Percentiles rank a stretch among this genome's conserved stretches.
Evolutionary conservation across 2,888 invertebrate genomes (phyloP).

Genomic region (Ptilodon capucinus): DNA sequence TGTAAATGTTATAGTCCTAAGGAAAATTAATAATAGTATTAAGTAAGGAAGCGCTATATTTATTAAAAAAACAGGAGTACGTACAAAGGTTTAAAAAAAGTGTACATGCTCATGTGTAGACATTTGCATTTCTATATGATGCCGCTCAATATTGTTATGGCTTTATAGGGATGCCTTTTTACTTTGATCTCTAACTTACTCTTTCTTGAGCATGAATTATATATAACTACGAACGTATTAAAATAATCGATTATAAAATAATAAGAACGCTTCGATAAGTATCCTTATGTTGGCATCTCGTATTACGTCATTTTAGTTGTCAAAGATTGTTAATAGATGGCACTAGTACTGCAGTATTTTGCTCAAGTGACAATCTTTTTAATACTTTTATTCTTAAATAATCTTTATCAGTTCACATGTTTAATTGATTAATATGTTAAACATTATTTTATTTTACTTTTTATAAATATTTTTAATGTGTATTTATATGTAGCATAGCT

Average conservation of each 20-base stretch:
- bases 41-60: too few species aligned
- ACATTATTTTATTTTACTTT: constrained; percentile 12
- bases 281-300: constrained; percentile 18
- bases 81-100: too few species aligned
- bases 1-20: too few species aligned
- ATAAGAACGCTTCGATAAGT: constrained; percentile 16
- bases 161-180: too few species aligned
- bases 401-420: neutral
- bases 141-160: too few species aligned
- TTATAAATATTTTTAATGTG: neutral
- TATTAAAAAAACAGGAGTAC: too few species aligned
- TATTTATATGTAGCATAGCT: neutral
- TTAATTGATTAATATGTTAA: constrained; percentile 1
- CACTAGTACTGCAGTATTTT: constrained; percentile 28
- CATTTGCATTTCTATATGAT: too few species aligned
- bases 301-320: constrained; percentile 3
- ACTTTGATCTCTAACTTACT: too few species aligned
- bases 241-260: neutral
- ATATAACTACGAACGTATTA: neutral
- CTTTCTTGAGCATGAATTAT: too few species aligned
- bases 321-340: constrained; percentile 26
- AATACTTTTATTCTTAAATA: constrained; percentile 12
- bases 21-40: too few species aligned
- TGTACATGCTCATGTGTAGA: too few species aligned
- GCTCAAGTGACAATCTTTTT: constrained; percentile 27